Conservation (phyloP, 1,140 invertebrate species). For the Drosophila kanapiae region DNA sequence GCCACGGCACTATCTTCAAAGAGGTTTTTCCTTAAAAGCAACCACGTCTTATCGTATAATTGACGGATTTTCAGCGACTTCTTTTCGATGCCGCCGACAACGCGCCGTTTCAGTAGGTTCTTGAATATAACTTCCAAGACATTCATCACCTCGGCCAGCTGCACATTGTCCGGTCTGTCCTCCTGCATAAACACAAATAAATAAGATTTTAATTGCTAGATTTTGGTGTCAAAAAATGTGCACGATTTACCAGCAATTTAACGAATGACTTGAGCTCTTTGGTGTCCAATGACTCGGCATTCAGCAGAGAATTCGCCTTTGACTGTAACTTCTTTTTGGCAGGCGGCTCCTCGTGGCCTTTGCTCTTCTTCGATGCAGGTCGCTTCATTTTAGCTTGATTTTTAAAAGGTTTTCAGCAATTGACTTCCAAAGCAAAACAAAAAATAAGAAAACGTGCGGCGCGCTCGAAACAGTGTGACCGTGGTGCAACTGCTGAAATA, state of each 20-base stretch:
- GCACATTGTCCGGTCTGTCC: slow-evolving; percentile 12
- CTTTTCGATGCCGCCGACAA: slow-evolving; percentile 58
- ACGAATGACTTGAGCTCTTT: slow-evolving; percentile 38
- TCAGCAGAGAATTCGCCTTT: slow-evolving; percentile 89
- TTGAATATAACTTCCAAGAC: slow-evolving; percentile 90
- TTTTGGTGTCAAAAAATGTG: slow-evolving; percentile 39
- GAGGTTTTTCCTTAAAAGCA: slow-evolving; percentile 14
- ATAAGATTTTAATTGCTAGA: slow-evolving; percentile 43
- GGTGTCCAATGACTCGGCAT: slow-evolving; percentile 84
- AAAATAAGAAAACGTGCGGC: slow-evolving; percentile 28
- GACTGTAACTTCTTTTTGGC: slow-evolving; percentile 85
- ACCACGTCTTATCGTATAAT: slow-evolving; percentile 54
- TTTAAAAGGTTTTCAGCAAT: not conserved
- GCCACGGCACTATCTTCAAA: slow-evolving; percentile 24
- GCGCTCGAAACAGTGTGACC: slow-evolving; percentile 9
- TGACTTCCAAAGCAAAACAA: slow-evolving; percentile 16
- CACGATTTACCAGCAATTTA: slow-evolving; percentile 39
- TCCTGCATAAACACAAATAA: not conserved
- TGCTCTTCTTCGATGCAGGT: not conserved
- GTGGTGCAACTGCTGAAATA: not conserved
- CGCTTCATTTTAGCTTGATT: slow-evolving; percentile 1
- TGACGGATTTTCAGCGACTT: slow-evolving; percentile 6
- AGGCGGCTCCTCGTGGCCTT: slow-evolving; percentile 1
- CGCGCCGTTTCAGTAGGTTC: slow-evolving; percentile 88
- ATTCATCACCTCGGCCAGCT: slow-evolving; percentile 82